phyloP scores from a whole-genome alignment of 2,797 vertebrate species.

The Onychomys torridus region DNA sequence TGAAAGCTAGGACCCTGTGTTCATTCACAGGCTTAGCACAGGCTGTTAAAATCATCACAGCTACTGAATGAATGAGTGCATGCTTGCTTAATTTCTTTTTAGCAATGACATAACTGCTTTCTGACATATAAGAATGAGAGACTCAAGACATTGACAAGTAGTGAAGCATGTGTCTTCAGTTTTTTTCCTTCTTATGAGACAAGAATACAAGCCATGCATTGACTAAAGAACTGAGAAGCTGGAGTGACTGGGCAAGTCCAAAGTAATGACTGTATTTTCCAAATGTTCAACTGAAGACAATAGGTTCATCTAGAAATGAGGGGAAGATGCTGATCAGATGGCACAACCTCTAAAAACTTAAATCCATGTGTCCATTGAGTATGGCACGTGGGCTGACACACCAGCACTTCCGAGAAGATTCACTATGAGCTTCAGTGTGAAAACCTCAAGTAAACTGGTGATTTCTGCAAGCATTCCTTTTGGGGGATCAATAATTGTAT shows the following conservation, averaged over 20 bases:
- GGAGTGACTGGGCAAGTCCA: background rate
- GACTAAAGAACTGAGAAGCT: background rate
- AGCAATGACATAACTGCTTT: background rate
- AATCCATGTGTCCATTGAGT: too few species aligned
- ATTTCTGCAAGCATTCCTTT: background rate
- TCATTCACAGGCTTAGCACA: background rate
- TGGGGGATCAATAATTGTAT: background rate
- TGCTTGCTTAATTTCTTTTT: background rate
- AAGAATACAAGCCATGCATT: background rate
- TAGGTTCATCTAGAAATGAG: background rate
- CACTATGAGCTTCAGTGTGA: background rate
- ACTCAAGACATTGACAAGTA: background rate
- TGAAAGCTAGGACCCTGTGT: too few species aligned
- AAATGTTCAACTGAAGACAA: background rate
- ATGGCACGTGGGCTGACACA: too few species aligned
- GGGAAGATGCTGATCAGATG: background rate
- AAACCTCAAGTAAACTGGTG: background rate
- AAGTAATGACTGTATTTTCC: background rate
- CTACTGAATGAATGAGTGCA: background rate
- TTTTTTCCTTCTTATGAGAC: background rate
- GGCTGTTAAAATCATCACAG: conserved; percentile 17
- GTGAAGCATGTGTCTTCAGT: background rate
- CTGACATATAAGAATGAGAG: background rate
- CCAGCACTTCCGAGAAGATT: background rate
- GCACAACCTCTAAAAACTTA: background rate